phyloP scores from a whole-genome alignment of 2,797 vertebrate species.

The Petrocephalus sullivani region DNA sequence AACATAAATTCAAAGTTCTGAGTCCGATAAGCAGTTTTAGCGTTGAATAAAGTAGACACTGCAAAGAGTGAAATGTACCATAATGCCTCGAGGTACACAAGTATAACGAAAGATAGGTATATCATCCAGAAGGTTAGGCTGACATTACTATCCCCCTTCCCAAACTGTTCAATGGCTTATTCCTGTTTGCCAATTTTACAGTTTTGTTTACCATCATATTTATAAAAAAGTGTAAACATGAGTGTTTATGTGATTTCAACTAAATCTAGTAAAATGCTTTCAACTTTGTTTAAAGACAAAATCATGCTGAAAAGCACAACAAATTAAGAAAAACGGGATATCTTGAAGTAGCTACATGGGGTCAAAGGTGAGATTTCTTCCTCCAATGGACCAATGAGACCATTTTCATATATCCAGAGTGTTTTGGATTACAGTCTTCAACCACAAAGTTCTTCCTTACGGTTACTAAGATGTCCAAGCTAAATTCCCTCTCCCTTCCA shows the following conservation, averaged over 20 bases:
- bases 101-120: background rate
- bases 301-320: conserved; percentile 18
- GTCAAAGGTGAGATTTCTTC: background rate
- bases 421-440: background rate
- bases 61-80: background rate
- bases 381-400: background rate
- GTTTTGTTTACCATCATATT: background rate
- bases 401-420: background rate
- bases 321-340: conserved; percentile 22
- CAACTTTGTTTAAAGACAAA: conserved; percentile 6
- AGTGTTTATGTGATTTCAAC: background rate
- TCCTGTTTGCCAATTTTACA: background rate
- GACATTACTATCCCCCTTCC: background rate
- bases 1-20: background rate
- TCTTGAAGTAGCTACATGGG: background rate
- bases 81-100: background rate
- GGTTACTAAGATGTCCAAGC: background rate
- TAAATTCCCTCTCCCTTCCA: background rate
- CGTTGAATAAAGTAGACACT: background rate
- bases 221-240: background rate
- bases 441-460: background rate
- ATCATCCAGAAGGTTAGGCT: background rate
- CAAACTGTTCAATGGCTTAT: background rate
- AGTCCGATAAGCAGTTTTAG: background rate
- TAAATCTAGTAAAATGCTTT: background rate